These are phyloP conservation scores for Rousettus leschenaultii DNA, from an alignment of 2,113 vertebrate genomes.

Conservation along the genomic window DNA sequence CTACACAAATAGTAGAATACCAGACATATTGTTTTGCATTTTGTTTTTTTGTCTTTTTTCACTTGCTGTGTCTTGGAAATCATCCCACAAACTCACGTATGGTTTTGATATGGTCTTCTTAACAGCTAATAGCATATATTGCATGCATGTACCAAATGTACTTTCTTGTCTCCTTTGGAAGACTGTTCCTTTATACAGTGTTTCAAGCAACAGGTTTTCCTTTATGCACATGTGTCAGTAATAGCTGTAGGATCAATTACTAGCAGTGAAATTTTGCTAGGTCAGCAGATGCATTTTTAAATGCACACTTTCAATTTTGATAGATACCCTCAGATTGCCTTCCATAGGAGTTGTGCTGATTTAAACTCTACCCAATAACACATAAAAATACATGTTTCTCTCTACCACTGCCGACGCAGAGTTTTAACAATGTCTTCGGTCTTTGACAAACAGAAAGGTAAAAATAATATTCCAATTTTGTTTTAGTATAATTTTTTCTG, in stretches of 20 bases:
- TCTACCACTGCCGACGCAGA: not conserved
- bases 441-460: not conserved
- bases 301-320: not conserved
- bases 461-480: not conserved
- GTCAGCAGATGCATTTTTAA: not conserved
- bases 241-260: not conserved
- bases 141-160: not conserved
- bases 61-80: constrained; percentile 3
- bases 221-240: not conserved
- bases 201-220: not conserved
- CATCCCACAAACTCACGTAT: not conserved
- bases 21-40: not conserved
- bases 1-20: not conserved
- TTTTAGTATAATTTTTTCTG: not conserved
- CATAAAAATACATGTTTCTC: not conserved
- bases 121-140: not conserved
- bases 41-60: not conserved
- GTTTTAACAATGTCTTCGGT: not conserved
- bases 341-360: not conserved
- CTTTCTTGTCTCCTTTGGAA: not conserved
- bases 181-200: not conserved
- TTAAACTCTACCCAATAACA: not conserved
- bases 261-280: not conserved
- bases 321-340: not conserved
- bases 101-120: not conserved